phyloP scores from a whole-genome alignment of 2,113 vertebrate species.

The Calyptomena viridis region DNA sequence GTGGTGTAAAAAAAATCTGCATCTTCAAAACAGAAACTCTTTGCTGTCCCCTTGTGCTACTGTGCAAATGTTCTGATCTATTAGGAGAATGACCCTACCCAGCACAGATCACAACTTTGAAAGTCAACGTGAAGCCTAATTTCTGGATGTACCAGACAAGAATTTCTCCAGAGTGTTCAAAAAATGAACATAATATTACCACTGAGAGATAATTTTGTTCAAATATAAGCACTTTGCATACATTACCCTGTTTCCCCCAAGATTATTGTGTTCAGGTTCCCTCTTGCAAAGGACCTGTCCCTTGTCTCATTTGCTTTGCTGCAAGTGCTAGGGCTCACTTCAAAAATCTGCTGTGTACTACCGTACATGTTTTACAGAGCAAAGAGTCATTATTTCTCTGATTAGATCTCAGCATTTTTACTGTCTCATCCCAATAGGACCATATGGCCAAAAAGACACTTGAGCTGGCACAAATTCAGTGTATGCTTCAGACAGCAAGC shows the following conservation, averaged over 20 bases:
- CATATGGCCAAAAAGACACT: slow-evolving; percentile 8
- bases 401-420: slow-evolving; percentile 10
- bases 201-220: not conserved
- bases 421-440: not conserved
- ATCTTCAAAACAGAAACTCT: not conserved
- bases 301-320: not conserved
- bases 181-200: not conserved
- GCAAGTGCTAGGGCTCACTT: not conserved
- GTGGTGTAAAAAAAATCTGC: not conserved
- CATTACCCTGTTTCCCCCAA: not conserved
- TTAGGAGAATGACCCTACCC: not conserved
- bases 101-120: not conserved
- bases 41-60: not conserved
- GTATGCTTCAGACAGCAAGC: not conserved
- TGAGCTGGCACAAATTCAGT: not conserved
- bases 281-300: not conserved
- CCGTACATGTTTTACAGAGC: not conserved
- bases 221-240: not conserved
- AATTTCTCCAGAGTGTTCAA: not conserved
- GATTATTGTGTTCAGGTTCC: not conserved
- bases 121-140: not conserved
- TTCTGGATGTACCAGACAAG: not conserved
- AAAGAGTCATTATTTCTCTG: not conserved
- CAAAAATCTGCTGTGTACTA: not conserved
- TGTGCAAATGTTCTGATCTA: not conserved